Evolutionary conservation across 1,140 invertebrate genomes (phyloP), one percentile per base, ranked within the genome.

Genomic region (Cecropterus lyciades): DNA sequence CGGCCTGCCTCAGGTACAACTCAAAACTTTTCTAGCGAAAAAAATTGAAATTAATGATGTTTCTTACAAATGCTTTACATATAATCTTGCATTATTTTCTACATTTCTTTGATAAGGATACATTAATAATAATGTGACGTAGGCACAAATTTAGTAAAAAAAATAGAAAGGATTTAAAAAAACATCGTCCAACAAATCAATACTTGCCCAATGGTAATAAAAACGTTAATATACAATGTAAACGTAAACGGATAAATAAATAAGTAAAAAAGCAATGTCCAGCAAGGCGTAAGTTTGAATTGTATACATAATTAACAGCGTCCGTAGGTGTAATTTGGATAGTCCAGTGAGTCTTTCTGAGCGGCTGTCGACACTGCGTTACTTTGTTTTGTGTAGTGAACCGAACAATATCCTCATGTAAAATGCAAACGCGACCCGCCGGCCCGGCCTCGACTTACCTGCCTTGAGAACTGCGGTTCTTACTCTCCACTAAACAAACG

Each of bases 321-420:
- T 17, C 9, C 48, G 17, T 15, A 24, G 37, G 46, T 64, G 33
- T 45, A 24, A 49, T 67, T 49, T 27, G 37, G 40, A 52, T 42
- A n/a, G 51, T 43, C 55, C 30, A 45, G 20, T 43, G 57, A 59
- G 57, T 57, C 53, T 51, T 33, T 62, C 46, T 13, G 56, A 48
- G 46, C 24, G 45, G 27, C 55, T 16, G n/a, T 53, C 27, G 48
- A 30, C 64, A 56, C 24, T 59, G 43, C 46, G 63, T 59, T 67
- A 63, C 63, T 33, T 65, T 69, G 65, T 75, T 67, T 72, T 67
- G 66, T 57, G 53, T 65, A 57, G 69, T 66, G 57, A 67, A 40
- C 42, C 65, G 67, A 73, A 81, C 77, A 79, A 77, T 75, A 56
- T 56, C 42, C 72, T 75, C 76, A 79, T 81, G 71, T 69, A 81